Percentiles rank a stretch among this genome's conserved stretches.
phyloP scores from a whole-genome alignment of 2,888 invertebrate genomes.

The Sinopyrophorus schimmeli region DNA sequence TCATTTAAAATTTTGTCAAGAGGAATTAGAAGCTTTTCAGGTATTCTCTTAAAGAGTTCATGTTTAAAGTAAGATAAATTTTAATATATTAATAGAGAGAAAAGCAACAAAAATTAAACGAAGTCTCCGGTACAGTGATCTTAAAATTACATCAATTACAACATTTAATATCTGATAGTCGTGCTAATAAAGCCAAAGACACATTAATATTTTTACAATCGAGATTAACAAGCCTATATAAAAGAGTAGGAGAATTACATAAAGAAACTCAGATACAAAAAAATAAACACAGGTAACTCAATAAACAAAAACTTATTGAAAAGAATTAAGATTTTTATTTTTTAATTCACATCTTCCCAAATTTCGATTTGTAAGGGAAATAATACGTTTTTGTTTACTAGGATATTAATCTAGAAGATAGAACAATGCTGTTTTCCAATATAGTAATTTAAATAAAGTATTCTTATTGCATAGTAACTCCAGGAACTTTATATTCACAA shows the following conservation, averaged over 20 bases:
- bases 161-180: constrained; percentile 53
- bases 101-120: constrained; percentile 77
- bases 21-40: constrained; percentile 64
- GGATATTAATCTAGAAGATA: too few species aligned
- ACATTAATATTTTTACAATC: constrained; percentile 68
- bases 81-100: constrained; percentile 71
- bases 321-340: too few species aligned
- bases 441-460: too few species aligned
- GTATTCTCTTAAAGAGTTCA: too few species aligned
- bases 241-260: constrained; percentile 65
- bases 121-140: constrained; percentile 70
- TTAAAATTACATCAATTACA: constrained; percentile 71
- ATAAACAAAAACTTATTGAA: too few species aligned
- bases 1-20: constrained; percentile 60
- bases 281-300: constrained; percentile 64
- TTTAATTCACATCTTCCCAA: too few species aligned
- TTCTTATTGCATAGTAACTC: too few species aligned
- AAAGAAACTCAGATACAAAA: constrained; percentile 67
- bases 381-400: too few species aligned
- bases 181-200: constrained; percentile 53
- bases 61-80: too few species aligned
- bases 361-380: too few species aligned
- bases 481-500: too few species aligned
- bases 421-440: too few species aligned
- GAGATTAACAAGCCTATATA: constrained; percentile 61